These are phyloP conservation scores for Scaptodrosophila latifasciaeformis DNA, from an alignment of 2,888 invertebrate species.

Conservation along the genomic window DNA sequence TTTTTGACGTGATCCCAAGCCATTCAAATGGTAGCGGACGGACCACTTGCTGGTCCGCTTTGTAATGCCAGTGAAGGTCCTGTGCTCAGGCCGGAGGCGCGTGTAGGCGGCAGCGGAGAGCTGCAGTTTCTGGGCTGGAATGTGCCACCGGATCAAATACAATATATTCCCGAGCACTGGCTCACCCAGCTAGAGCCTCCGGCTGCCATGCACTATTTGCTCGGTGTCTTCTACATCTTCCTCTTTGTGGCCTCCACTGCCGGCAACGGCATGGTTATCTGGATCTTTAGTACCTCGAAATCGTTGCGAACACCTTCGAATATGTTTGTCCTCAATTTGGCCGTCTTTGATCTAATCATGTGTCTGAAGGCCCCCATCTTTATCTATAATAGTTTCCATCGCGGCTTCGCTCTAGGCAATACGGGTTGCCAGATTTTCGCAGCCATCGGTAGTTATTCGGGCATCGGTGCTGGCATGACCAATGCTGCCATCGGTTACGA, in stretches of 20 bases:
- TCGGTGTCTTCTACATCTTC: conserved; percentile 84
- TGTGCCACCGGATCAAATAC: conserved; percentile 83
- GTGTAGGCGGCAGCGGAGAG: conserved; percentile 51
- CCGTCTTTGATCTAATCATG: conserved; percentile 89
- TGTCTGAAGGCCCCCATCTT: conserved; percentile 90
- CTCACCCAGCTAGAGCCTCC: conserved; percentile 85
- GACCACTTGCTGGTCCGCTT: conserved; percentile 36
- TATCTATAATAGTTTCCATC: conserved; percentile 87
- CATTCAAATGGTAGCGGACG: conserved; percentile 31
- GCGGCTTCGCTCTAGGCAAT: conserved; percentile 84
- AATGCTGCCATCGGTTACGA: conserved; percentile 91
- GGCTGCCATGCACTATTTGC: conserved; percentile 85
- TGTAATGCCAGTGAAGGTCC: conserved; percentile 58
- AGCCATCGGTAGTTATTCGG: conserved; percentile 85
- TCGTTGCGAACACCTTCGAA: conserved; percentile 81
- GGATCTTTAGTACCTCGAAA: conserved; percentile 75
- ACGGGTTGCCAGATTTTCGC: conserved; percentile 86
- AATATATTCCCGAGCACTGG: conserved; percentile 88
- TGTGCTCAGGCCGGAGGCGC: conserved; percentile 54
- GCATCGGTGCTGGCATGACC: conserved; percentile 85
- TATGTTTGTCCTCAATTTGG: conserved; percentile 87
- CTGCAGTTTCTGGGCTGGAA: conserved; percentile 82
- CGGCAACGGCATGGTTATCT: conserved; percentile 90
- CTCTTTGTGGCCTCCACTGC: conserved; percentile 83
- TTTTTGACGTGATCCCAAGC: too few relatives aligned